Conservation (phyloP, 1,140 invertebrate genomes). For the Drosophila grimshawi region DNA sequence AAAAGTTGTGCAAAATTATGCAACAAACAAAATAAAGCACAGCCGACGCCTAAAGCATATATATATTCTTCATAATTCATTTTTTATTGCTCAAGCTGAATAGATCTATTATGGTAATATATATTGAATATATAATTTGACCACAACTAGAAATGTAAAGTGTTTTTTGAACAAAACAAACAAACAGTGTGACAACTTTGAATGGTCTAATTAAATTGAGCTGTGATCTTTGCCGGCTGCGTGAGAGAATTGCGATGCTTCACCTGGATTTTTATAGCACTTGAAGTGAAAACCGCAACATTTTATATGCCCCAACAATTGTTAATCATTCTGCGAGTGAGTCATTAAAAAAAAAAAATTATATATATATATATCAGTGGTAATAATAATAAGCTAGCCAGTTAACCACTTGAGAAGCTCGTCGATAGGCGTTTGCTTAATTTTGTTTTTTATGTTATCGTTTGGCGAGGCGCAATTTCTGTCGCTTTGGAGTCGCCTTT, state of each 20-base stretch:
- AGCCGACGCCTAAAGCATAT: no score
- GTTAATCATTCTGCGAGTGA: conserved; percentile 47
- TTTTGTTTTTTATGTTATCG: conserved; percentile 21
- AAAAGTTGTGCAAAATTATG: no score
- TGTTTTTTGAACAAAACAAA: conserved; percentile 6
- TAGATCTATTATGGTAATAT: not conserved
- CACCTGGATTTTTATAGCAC: conserved; percentile 3
- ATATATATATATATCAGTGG: conserved; percentile 20
- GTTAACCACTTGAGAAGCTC: conserved; percentile 50
- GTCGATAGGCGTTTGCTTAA: conserved; percentile 37
- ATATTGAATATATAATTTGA: not conserved
- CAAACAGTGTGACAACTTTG: conserved; percentile 10
- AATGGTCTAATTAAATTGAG: conserved; percentile 3
- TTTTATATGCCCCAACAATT: conserved; percentile 19
- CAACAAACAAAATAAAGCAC: no score
- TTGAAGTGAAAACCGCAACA: conserved; percentile 13
- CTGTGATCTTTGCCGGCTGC: conserved; percentile 14
- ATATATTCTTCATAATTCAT: no score
- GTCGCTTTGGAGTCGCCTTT: conserved; percentile 23
- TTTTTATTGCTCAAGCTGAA: no score
- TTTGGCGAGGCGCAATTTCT: conserved; percentile 31
- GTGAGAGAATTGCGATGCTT: not conserved
- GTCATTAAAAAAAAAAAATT: conserved; percentile 35
- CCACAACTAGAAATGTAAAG: conserved; percentile 23
- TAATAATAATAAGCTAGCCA: conserved; percentile 31